Percentiles rank a stretch among this genome's conserved stretches.
Evolutionary conservation across 2,888 invertebrate species (phyloP).

Genomic region (Linnaemya tessellans): DNA sequence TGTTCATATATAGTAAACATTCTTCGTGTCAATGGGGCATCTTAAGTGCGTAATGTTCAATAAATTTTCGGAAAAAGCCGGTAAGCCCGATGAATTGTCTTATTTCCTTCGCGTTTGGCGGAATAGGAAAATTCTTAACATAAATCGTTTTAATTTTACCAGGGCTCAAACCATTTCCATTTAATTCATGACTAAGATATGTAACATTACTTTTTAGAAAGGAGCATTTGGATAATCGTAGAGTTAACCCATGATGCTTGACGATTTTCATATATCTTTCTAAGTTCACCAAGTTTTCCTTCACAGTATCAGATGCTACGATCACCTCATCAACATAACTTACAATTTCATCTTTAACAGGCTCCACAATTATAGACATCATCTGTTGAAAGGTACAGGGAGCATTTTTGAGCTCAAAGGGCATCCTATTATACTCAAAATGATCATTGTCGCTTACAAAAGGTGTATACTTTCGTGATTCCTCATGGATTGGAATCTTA

Average conservation of each 20-base stretch:
- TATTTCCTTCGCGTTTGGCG: conserved; percentile 63
- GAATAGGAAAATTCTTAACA: conserved; percentile 73
- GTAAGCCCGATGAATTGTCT: conserved; percentile 75
- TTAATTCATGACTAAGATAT: conserved; percentile 20
- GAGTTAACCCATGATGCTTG: too few relatives aligned
- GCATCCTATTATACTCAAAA: too few relatives aligned
- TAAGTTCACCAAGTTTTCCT: conserved; percentile 2
- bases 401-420: conserved; percentile 12
- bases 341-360: conserved; percentile 44
- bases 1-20: too few relatives aligned
- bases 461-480: conserved; percentile 18
- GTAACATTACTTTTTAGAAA: too few relatives aligned
- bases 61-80: conserved; percentile 75
- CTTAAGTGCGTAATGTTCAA: too few relatives aligned
- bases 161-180: conserved; percentile 73
- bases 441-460: conserved; percentile 15
- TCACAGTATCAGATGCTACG: conserved; percentile 22
- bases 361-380: conserved; percentile 31
- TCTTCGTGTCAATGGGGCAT: too few relatives aligned
- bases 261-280: too few relatives aligned
- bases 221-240: too few relatives aligned
- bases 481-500: conserved; percentile 27
- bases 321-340: conserved; percentile 39
- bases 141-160: too few relatives aligned
- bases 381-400: conserved; percentile 65